phyloP scores from a whole-genome alignment of 2,888 invertebrate genomes.

The Cephus pulcher region DNA sequence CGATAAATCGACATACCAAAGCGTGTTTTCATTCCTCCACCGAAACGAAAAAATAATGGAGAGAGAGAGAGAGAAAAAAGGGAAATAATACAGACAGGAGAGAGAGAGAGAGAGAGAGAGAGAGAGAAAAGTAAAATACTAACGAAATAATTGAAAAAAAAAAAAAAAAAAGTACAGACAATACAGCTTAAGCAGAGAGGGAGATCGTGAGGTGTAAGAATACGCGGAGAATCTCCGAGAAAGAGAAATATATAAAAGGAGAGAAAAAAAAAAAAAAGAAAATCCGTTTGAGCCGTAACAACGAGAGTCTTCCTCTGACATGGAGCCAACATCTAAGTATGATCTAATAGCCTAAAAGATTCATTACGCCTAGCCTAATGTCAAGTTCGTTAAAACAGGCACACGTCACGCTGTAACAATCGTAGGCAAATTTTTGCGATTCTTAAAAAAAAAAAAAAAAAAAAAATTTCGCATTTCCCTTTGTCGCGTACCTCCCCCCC shows the following conservation, averaged over 20 bases:
- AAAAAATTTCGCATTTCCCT: slow-evolving; percentile 10
- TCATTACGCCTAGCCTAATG: too few species aligned
- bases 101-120: slow-evolving; percentile 14
- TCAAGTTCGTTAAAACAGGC: too few species aligned
- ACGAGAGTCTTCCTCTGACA: slow-evolving; percentile 8
- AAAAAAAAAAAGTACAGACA: slow-evolving; percentile 13
- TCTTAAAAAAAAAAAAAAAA: too few species aligned
- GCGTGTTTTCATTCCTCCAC: not conserved
- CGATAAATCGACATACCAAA: slow-evolving; percentile 7
- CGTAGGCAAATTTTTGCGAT: too few species aligned
- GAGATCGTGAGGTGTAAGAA: slow-evolving; percentile 23
- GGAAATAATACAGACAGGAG: slow-evolving; percentile 14
- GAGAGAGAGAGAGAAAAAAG: slow-evolving; percentile 7
- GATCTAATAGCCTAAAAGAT: not conserved
- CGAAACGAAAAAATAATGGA: too few species aligned
- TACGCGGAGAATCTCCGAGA: slow-evolving; percentile 3
- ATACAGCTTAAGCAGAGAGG: slow-evolving; percentile 10
- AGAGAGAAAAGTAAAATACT: slow-evolving; percentile 19
- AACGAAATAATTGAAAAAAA: slow-evolving; percentile 21
- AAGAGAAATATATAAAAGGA: too few species aligned
- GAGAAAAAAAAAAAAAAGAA: too few species aligned
- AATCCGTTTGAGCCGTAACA: slow-evolving; percentile 26
- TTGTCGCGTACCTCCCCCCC: not conserved
- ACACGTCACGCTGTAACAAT: too few species aligned
- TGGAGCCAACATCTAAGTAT: too few species aligned